phyloP scores from a whole-genome alignment of 1,140 invertebrate species.

The Magallana ariakensis region DNA sequence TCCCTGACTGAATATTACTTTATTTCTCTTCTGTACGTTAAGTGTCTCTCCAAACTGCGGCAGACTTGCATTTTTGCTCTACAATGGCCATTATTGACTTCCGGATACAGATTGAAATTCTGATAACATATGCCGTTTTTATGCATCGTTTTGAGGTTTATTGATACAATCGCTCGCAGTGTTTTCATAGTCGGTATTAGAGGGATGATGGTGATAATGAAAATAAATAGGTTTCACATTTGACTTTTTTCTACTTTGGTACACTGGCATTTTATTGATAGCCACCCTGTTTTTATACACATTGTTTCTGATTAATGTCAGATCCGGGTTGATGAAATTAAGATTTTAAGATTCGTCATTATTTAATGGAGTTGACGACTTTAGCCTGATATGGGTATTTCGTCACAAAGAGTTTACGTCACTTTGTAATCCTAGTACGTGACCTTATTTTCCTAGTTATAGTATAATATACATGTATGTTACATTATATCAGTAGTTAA shows the following conservation, averaged over 20 bases:
- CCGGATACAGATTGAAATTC: not conserved
- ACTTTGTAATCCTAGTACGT: too few species aligned
- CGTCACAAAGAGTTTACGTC: too few species aligned
- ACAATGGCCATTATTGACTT: not conserved
- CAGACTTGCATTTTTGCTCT: not conserved
- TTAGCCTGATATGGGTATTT: too few species aligned
- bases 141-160: not conserved
- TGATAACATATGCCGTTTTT: not conserved
- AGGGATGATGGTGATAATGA: not conserved
- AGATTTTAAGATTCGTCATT: too few species aligned
- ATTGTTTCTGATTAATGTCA: too few species aligned
- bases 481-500: too few species aligned
- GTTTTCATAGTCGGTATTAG: not conserved
- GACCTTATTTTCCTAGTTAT: too few species aligned
- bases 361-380: too few species aligned
- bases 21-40: not conserved
- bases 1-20: not conserved
- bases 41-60: not conserved
- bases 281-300: too few species aligned
- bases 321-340: too few species aligned
- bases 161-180: not conserved
- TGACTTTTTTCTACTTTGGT: not conserved
- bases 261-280: not conserved
- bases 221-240: conserved; percentile 1
- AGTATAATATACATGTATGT: too few species aligned